Percentiles rank a stretch among this genome's conserved stretches.
Evolutionary conservation across 1,140 invertebrate genomes (phyloP).

Genomic region (Scylla paramamosain): DNA sequence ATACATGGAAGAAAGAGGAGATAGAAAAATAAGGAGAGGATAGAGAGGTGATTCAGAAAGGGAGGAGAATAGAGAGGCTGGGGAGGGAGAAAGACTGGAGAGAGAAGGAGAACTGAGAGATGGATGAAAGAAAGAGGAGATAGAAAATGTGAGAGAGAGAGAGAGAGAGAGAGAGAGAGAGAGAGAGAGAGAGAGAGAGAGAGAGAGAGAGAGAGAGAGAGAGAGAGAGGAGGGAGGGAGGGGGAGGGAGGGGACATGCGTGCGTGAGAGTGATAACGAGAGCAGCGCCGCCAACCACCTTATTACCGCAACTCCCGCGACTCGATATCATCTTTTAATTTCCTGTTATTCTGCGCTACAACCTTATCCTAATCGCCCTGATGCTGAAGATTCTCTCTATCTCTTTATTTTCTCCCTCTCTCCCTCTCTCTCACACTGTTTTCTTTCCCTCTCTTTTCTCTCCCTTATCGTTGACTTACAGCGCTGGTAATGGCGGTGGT

Average conservation of each 20-base stretch:
- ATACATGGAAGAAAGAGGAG: not conserved
- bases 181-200: conserved; percentile 40
- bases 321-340: conserved; percentile 46
- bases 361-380: conserved; percentile 39
- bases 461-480: no score
- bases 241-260: not conserved
- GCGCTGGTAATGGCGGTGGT: no score
- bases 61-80: not conserved
- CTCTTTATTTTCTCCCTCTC: not conserved
- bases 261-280: conserved; percentile 18
- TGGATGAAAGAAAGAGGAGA: not conserved
- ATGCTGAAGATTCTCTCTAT: conserved; percentile 11
- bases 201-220: not conserved
- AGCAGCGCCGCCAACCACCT: not conserved
- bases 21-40: not conserved
- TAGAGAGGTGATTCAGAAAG: not conserved
- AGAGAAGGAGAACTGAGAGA: not conserved
- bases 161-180: conserved; percentile 35
- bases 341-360: conserved; percentile 8
- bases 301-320: not conserved
- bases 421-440: not conserved
- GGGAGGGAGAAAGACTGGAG: not conserved
- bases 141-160: not conserved
- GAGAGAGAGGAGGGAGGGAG: not conserved
- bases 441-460: no score